Evolutionary conservation across 2,113 vertebrate genomes (phyloP), one percentile per base, ranked within the genome.

Genomic region (Siphamia tubifer): DNA sequence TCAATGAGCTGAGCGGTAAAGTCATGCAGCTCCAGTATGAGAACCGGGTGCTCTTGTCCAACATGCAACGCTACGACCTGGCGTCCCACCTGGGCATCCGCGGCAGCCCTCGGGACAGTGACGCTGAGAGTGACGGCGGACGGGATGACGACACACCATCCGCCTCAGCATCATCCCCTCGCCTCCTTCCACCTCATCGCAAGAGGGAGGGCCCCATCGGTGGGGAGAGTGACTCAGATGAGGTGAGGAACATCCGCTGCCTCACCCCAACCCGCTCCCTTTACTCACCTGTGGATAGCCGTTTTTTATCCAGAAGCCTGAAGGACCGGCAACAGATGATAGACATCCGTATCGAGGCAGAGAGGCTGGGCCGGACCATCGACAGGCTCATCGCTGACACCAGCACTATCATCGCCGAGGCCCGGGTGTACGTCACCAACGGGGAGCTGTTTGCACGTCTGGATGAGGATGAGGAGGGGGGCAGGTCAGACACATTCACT

Each of bases 1-100:
- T 99, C 88, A 99, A 99, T 1, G 98, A 99, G 76, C 91, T 99
- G 83, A 99, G 97, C 0, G 97, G 96, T 49, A 99, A 98, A 88
- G 96, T 99, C 58, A 98, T 99, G 96, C 97, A 99, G 79, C 94
- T 98, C 30, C 98, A 99, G 89, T 99, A 98, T 1, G 97, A 99
- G 91, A 99, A 99, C 89, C 95, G 96, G 1, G 96, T 99, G 63
- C 87, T 99, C 10, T 95, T 99, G 89, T 98, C 97, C 84, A 99
- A 99, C 92, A 98, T 99, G 97, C 98, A 99, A 79, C 96, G 98
- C 84, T 98, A 98, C 0, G 97, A 99, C 89, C 80, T 99, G 85
- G 97, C 96, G n/a, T 98, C 97, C 21, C 97, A 98, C 23, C 90
- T 99, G 15, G 96, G 96, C 6, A 96, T 98, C 87, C 94, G 96